These are phyloP conservation scores for Lucinisca nassula DNA, from an alignment of 2,888 invertebrate genomes.

Conservation along the genomic window DNA sequence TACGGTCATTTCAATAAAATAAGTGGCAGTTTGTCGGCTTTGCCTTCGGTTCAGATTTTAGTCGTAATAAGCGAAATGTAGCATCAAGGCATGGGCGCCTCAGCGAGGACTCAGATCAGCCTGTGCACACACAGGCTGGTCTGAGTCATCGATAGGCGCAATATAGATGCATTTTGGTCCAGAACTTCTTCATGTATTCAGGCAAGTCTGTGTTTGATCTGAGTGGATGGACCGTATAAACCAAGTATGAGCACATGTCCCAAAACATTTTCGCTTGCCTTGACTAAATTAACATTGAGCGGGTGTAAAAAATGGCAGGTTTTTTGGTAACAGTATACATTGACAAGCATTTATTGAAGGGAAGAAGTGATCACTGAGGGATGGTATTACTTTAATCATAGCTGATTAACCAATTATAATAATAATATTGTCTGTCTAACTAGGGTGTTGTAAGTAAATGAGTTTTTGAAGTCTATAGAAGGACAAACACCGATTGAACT, in stretches of 20 bases:
- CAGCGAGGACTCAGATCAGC: no score
- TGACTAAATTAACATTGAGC: background rate
- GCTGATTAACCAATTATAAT: background rate
- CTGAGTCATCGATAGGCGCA: no score
- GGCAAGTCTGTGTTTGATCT: no score
- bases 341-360: background rate
- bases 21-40: slow-evolving; percentile 43
- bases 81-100: no score
- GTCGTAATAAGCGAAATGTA: no score
- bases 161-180: no score
- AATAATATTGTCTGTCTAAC: background rate
- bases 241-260: no score
- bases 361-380: background rate
- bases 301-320: slow-evolving; percentile 1
- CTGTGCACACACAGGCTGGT: no score
- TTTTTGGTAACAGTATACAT: background rate
- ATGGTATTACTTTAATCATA: background rate
- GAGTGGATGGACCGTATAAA: no score
- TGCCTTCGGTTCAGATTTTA: background rate
- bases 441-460: background rate
- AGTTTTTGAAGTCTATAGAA: background rate
- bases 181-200: no score
- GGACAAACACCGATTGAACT: slow-evolving; percentile 5
- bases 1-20: slow-evolving; percentile 57
- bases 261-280: no score